Conservation (phyloP, 2,797 vertebrate genomes). For the Danionella dracula region DNA sequence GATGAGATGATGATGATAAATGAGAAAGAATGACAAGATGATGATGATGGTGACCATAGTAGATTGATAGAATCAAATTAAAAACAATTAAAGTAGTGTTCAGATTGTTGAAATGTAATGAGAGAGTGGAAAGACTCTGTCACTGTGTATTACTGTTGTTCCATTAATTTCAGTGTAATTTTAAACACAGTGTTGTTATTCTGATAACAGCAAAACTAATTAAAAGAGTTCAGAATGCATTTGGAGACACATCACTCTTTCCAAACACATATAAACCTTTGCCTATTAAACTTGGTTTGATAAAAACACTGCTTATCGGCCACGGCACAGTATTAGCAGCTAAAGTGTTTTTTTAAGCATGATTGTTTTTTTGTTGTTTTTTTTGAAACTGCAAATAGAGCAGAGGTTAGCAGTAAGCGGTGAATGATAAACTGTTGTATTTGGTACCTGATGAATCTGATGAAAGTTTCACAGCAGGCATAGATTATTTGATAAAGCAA, state of each 20-base stretch:
- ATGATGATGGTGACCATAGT: not conserved
- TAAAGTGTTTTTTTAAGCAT: conserved; percentile 12
- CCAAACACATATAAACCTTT: not conserved
- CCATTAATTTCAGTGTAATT: conserved; percentile 9
- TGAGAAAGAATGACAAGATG: no score
- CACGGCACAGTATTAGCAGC: not conserved
- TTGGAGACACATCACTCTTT: not conserved
- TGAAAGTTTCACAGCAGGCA: conserved; percentile 35
- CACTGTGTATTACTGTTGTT: not conserved
- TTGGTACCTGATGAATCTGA: conserved; percentile 36
- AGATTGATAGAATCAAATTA: not conserved
- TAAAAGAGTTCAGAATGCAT: conserved; percentile 10
- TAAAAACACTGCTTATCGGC: not conserved
- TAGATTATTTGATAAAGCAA: conserved; percentile 35
- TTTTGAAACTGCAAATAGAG: conserved; percentile 24
- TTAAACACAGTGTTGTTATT: conserved; percentile 10
- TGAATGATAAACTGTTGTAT: conserved; percentile 25
- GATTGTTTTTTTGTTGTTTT: conserved; percentile 18
- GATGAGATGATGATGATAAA: no score
- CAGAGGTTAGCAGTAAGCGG: conserved; percentile 19
- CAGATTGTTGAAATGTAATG: not conserved
- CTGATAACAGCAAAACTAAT: conserved; percentile 7
- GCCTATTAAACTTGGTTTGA: not conserved
- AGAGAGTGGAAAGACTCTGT: not conserved
- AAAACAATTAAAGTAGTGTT: not conserved